Conservation (phyloP, 2,888 invertebrate genomes). For the Criorhina ranunculi region DNA sequence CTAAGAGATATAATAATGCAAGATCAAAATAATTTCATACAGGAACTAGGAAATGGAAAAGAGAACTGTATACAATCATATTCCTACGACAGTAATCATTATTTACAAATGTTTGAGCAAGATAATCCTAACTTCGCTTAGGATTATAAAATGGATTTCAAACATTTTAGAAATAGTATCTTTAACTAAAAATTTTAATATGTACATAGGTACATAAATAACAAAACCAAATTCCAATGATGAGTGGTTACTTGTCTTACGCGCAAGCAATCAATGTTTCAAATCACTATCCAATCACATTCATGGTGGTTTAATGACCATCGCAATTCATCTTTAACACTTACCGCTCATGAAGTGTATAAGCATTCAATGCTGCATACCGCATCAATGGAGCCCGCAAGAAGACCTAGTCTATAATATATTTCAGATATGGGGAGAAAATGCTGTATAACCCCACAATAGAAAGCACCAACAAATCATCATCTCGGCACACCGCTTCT, state of each 20-base stretch:
- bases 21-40: no score
- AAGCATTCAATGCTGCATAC: slow-evolving; percentile 54
- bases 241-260: slow-evolving; percentile 64
- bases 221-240: slow-evolving; percentile 1
- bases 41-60: no score
- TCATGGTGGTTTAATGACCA: slow-evolving; percentile 60
- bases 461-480: slow-evolving; percentile 74
- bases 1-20: no score
- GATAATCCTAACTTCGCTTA: no score
- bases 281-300: slow-evolving; percentile 60
- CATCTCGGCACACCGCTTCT: slow-evolving; percentile 70
- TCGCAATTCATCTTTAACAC: slow-evolving; percentile 67
- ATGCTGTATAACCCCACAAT: slow-evolving; percentile 56
- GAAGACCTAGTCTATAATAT: slow-evolving; percentile 53
- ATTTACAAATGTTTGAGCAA: no score
- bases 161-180: no score
- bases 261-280: slow-evolving; percentile 53
- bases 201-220: no score
- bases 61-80: no score
- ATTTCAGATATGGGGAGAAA: slow-evolving; percentile 42
- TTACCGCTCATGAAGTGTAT: slow-evolving; percentile 51
- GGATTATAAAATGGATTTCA: no score
- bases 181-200: no score
- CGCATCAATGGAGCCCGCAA: slow-evolving; percentile 70
- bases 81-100: no score